Evolutionary conservation across 2,888 invertebrate genomes (phyloP).

Genomic region (Pseudanteris insignis): DNA sequence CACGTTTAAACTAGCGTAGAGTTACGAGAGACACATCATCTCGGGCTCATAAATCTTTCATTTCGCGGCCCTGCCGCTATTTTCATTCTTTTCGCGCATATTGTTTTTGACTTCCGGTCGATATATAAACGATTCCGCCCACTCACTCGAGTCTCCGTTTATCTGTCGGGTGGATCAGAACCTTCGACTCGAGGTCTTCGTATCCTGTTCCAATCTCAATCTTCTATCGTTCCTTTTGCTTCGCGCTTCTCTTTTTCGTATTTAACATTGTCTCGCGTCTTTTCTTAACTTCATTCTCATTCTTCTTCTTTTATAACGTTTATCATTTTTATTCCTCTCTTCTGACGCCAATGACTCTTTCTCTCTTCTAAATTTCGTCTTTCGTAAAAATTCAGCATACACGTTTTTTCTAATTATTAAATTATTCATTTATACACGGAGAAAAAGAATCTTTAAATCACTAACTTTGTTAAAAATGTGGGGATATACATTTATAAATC

Average conservation of each 20-base stretch:
- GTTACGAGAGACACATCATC: constrained; percentile 38
- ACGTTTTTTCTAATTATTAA: no score
- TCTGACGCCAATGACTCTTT: no score
- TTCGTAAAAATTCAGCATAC: no score
- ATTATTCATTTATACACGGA: no score
- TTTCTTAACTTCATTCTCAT: constrained; percentile 3
- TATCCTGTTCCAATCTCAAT: constrained; percentile 56
- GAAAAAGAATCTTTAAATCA: no score
- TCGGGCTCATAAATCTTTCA: constrained; percentile 47
- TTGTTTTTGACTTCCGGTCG: constrained; percentile 63
- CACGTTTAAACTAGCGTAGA: constrained; percentile 40
- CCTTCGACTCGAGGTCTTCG: constrained; percentile 49
- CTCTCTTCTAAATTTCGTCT: no score
- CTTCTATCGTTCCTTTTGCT: constrained; percentile 11
- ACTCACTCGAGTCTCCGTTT: constrained; percentile 49
- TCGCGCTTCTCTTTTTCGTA: background rate
- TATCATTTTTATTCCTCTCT: no score
- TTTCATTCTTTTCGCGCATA: constrained; percentile 53
- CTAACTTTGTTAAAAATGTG: no score
- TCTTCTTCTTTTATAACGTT: no score
- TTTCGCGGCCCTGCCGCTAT: constrained; percentile 43
- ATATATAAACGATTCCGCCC: constrained; percentile 62
- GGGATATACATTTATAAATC: no score
- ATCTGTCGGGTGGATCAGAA: constrained; percentile 56
- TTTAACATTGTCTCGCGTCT: constrained; percentile 24